phyloP scores from a whole-genome alignment of 2,113 vertebrate genomes.

The Myrmophylax atrothorax region DNA sequence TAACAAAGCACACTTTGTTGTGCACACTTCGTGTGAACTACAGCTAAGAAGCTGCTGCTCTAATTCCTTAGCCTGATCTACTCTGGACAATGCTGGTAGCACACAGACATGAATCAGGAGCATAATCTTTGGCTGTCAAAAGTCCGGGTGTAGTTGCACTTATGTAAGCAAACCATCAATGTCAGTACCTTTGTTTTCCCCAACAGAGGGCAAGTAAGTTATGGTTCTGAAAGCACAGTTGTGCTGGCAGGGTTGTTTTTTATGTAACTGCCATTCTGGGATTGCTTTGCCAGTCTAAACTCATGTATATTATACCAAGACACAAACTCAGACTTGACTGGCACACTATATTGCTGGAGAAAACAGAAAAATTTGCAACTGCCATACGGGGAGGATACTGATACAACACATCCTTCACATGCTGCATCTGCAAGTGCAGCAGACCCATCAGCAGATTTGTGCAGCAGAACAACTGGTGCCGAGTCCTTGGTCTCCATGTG shows the following conservation, averaged over 20 bases:
- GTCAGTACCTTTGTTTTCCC: neutral
- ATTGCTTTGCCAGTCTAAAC: neutral
- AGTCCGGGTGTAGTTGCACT: neutral
- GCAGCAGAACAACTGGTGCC: neutral
- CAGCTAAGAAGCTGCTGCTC: neutral
- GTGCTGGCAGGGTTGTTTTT: neutral
- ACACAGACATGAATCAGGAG: neutral
- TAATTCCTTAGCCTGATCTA: neutral
- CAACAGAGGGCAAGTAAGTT: neutral
- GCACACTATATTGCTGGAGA: neutral
- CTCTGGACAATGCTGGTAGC: neutral
- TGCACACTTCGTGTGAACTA: neutral
- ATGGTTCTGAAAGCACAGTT: neutral
- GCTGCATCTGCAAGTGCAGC: neutral
- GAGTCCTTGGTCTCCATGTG: neutral
- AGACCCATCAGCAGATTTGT: neutral
- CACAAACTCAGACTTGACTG: neutral
- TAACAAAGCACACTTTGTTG: neutral
- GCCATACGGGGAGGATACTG: neutral
- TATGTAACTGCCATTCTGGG: neutral
- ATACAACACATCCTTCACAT: neutral
- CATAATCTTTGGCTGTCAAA: neutral
- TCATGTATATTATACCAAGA: neutral
- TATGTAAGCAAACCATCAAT: neutral
- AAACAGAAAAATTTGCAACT: neutral